phyloP scores from a whole-genome alignment of 2,888 invertebrate genomes.

The Falcaria lacertinaria region DNA sequence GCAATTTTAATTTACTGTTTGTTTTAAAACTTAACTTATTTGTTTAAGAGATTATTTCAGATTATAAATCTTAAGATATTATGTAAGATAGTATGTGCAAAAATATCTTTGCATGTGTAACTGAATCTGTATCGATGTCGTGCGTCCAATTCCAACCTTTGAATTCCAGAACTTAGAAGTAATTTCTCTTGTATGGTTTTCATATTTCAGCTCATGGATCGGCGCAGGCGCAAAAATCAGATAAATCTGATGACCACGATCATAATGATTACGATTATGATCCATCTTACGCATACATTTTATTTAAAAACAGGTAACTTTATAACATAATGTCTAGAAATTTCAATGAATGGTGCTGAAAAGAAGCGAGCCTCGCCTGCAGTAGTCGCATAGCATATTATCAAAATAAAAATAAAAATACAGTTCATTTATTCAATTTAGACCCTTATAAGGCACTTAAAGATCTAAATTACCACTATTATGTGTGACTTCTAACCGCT shows the following conservation, averaged over 20 bases:
- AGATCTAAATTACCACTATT: no score
- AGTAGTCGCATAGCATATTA: slow-evolving; percentile 5
- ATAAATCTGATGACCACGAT: slow-evolving; percentile 45
- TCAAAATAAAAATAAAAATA: no score
- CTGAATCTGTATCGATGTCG: slow-evolving; percentile 3
- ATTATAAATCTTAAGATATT: slow-evolving; percentile 7
- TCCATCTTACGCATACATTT: slow-evolving; percentile 88
- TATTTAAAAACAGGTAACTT: slow-evolving; percentile 84
- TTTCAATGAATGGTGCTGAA: no score
- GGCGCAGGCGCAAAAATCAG: slow-evolving; percentile 35
- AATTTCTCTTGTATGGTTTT: slow-evolving; percentile 11
- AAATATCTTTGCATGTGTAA: background rate
- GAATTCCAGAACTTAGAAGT: slow-evolving; percentile 1
- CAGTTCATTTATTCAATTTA: no score
- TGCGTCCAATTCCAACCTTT: background rate
- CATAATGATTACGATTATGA: slow-evolving; percentile 84
- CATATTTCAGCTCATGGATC: slow-evolving; percentile 51
- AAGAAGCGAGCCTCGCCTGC: no score
- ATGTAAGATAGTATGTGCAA: background rate
- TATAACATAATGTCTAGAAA: no score
- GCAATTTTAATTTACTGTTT: no score
- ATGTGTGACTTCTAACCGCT: no score
- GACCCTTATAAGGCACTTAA: no score
- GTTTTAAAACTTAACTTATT: no score
- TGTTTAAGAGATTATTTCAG: no score